Conservation (phyloP, 2,113 vertebrate genomes). For the Potamarius usumacintae region DNA sequence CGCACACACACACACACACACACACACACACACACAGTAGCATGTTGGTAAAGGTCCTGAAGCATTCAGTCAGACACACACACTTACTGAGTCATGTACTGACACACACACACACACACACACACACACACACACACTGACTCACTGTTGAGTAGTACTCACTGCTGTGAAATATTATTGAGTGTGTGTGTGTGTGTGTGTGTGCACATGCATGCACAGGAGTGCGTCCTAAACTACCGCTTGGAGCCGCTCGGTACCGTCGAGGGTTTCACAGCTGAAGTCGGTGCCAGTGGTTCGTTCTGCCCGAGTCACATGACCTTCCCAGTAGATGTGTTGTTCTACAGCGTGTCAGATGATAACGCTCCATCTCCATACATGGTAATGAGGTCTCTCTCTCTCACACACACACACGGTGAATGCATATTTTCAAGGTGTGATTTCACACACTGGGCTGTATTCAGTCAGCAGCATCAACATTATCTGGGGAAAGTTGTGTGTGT, state of each 20-base stretch:
- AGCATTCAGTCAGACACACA: background rate
- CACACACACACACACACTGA: conserved; percentile 4
- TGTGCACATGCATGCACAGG: conserved; percentile 70
- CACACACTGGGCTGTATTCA: background rate
- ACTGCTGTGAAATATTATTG: background rate
- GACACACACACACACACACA: background rate
- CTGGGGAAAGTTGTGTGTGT: background rate
- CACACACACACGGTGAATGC: background rate
- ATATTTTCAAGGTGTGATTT: background rate
- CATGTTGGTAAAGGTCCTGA: background rate
- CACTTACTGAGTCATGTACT: conserved; percentile 11
- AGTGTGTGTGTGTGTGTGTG: conserved; percentile 25
- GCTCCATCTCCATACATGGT: conserved; percentile 99
- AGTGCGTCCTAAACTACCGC: conserved; percentile 95
- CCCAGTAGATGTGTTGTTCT: conserved; percentile 97
- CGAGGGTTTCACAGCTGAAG: conserved; percentile 93
- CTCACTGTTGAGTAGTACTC: conserved; percentile 18
- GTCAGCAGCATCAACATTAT: background rate
- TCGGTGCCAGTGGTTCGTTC: conserved; percentile 94
- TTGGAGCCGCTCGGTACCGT: conserved; percentile 88
- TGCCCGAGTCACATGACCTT: conserved; percentile 97
- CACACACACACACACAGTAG: background rate
- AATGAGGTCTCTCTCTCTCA: conserved; percentile 33
- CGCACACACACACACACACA: background rate
- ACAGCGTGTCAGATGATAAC: conserved; percentile 97